phyloP scores from a whole-genome alignment of 2,888 invertebrate genomes.

The Leptinotarsa juncta region DNA sequence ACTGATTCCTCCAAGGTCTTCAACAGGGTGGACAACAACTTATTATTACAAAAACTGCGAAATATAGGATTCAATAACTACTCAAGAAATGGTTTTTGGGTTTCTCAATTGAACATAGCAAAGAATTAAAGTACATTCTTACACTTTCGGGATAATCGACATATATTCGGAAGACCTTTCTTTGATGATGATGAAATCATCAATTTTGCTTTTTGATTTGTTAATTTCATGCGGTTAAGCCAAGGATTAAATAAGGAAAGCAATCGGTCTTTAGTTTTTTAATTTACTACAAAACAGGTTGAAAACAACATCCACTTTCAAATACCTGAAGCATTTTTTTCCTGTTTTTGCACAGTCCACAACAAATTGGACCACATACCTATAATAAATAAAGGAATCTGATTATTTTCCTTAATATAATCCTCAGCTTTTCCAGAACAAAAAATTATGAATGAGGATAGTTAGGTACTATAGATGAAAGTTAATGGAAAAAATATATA shows the following conservation, averaged over 20 bases:
- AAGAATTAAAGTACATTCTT: no score
- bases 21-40: no score
- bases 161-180: no score
- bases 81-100: no score
- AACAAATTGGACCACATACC: conserved; percentile 52
- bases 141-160: no score
- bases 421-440: conserved; percentile 28
- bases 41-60: no score
- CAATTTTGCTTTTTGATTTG: conserved; percentile 11
- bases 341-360: conserved; percentile 54
- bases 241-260: conserved; percentile 37
- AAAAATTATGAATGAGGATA: neutral
- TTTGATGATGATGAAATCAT: neutral
- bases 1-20: no score
- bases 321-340: conserved; percentile 53
- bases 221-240: conserved; percentile 39
- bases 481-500: no score
- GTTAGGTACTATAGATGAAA: no score
- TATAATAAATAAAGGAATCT: conserved; percentile 43
- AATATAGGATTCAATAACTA: no score
- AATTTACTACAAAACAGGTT: conserved; percentile 24
- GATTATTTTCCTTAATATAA: conserved; percentile 29
- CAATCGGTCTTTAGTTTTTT: conserved; percentile 16
- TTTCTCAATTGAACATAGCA: no score
- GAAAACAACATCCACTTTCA: conserved; percentile 38